phyloP scores from a whole-genome alignment of 2,888 invertebrate species.

The Plagiodera versicolora region DNA sequence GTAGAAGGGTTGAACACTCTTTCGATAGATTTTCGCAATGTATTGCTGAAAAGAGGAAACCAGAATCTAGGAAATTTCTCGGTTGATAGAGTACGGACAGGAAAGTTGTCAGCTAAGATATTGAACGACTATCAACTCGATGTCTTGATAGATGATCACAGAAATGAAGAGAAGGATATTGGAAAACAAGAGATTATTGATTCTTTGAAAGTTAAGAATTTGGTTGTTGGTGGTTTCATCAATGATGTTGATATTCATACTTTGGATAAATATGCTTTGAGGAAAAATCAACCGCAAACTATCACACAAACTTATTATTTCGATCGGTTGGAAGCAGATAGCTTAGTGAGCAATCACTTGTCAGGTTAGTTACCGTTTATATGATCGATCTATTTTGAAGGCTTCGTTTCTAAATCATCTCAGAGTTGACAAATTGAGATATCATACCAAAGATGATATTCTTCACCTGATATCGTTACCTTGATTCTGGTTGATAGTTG shows the following conservation, averaged over 20 bases:
- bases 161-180: constrained; percentile 11
- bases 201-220: constrained; percentile 50
- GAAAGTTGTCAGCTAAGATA: constrained; percentile 37
- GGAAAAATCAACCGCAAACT: constrained; percentile 56
- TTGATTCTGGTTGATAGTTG: too few relatives aligned
- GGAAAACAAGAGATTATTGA: constrained; percentile 31
- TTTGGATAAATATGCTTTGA: constrained; percentile 56
- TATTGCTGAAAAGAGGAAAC: constrained; percentile 45
- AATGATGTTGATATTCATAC: constrained; percentile 56
- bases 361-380: constrained; percentile 18
- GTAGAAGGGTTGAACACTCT: constrained; percentile 46
- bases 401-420: not conserved
- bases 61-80: constrained; percentile 51
- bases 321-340: constrained; percentile 46
- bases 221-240: constrained; percentile 55
- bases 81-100: constrained; percentile 31
- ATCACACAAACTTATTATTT: constrained; percentile 50
- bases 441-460: too few relatives aligned
- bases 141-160: not conserved
- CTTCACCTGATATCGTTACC: too few relatives aligned
- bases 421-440: too few relatives aligned
- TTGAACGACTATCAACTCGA: constrained; percentile 41
- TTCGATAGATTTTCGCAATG: constrained; percentile 38
- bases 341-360: constrained; percentile 14
- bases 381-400: too few relatives aligned